phyloP scores from a whole-genome alignment of 2,888 invertebrate genomes.

The Nomada lathburiana region DNA sequence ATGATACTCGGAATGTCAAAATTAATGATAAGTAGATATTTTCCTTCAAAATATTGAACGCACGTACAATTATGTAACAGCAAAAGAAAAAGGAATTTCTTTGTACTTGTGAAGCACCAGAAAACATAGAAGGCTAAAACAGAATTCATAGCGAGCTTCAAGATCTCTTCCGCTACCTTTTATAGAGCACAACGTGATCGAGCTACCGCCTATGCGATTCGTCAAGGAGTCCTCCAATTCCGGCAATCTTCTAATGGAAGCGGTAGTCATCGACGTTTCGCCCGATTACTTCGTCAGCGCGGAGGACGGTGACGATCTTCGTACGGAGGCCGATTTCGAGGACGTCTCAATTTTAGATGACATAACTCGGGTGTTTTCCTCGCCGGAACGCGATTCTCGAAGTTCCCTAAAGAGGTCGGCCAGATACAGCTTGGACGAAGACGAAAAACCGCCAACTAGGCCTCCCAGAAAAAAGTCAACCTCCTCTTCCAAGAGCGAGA shows the following conservation, averaged over 20 bases:
- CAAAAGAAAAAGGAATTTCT: neutral
- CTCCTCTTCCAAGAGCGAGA: slow-evolving; percentile 84
- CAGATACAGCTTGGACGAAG: slow-evolving; percentile 82
- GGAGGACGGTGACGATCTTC: slow-evolving; percentile 92
- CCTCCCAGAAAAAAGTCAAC: slow-evolving; percentile 88
- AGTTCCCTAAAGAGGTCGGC: slow-evolving; percentile 59
- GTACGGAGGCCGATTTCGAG: slow-evolving; percentile 94
- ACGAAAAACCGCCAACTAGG: slow-evolving; percentile 86
- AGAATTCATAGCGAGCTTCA: neutral
- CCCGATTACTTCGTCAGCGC: slow-evolving; percentile 93
- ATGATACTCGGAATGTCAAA: too few species aligned
- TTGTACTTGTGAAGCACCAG: neutral
- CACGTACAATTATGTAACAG: too few species aligned
- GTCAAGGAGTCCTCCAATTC: slow-evolving; percentile 95
- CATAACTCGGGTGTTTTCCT: slow-evolving; percentile 83
- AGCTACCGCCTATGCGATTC: slow-evolving; percentile 94
- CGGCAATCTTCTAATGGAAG: slow-evolving; percentile 95
- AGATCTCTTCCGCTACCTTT: neutral
- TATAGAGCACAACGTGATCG: slow-evolving; percentile 93
- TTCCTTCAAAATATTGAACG: too few species aligned
- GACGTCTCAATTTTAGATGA: slow-evolving; percentile 94
- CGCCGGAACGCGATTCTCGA: slow-evolving; percentile 63
- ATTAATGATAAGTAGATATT: neutral
- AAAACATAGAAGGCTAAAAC: neutral
- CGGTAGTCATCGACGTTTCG: slow-evolving; percentile 94